Percentiles rank a stretch among this genome's conserved stretches.
phyloP scores from a whole-genome alignment of 2,888 invertebrate species.

The Watsonalla binaria region DNA sequence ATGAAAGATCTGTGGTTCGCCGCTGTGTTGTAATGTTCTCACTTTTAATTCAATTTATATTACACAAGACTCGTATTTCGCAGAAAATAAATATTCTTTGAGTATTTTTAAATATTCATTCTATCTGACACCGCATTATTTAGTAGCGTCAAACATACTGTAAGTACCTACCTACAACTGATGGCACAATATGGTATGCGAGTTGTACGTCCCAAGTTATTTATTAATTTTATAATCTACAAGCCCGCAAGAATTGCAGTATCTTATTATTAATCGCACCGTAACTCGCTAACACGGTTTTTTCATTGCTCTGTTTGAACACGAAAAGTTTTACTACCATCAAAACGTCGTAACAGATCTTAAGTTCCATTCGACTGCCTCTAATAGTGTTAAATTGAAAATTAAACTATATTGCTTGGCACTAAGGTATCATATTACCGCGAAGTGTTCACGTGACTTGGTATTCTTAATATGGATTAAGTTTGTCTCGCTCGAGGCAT shows the following conservation, averaged over 20 bases:
- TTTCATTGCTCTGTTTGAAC: constrained; percentile 35
- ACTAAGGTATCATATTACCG: constrained; percentile 28
- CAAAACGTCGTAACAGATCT: constrained; percentile 32
- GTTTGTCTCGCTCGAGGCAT: constrained; percentile 24
- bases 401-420: constrained; percentile 28
- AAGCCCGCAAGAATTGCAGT: constrained; percentile 21
- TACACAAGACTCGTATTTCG: no score
- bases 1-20: constrained; percentile 58
- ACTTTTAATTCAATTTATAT: no score
- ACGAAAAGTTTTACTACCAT: constrained; percentile 35
- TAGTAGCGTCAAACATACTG: no score
- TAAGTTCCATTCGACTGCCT: constrained; percentile 23
- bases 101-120: no score
- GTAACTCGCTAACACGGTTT: constrained; percentile 30
- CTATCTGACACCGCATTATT: no score
- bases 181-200: neutral
- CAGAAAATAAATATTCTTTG: no score
- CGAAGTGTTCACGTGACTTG: constrained; percentile 14
- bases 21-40: neutral
- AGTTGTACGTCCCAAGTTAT: constrained; percentile 14
- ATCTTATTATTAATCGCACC: constrained; percentile 24
- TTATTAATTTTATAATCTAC: constrained; percentile 14
- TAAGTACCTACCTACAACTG: no score
- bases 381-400: constrained; percentile 17
- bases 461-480: constrained; percentile 31